phyloP scores from a whole-genome alignment of 2,888 invertebrate species.

The Megastigmus dorsalis region DNA sequence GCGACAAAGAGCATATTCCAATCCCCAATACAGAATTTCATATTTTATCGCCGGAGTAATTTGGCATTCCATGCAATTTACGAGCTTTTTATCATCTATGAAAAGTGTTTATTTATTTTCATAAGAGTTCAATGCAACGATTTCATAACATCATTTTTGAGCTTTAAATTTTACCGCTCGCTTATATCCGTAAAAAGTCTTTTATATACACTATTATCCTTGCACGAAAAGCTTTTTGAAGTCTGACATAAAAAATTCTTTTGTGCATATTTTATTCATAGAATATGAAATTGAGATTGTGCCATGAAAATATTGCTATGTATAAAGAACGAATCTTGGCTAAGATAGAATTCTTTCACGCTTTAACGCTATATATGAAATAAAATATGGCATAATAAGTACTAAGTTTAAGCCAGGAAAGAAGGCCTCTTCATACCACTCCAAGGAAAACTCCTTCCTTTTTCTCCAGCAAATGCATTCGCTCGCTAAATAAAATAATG shows the following conservation, averaged over 20 bases:
- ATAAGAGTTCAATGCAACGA: background rate
- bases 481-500: too few relatives aligned
- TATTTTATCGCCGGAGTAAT: background rate
- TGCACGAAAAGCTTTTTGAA: constrained; percentile 32
- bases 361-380: too few relatives aligned
- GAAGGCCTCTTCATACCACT: too few relatives aligned
- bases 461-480: too few relatives aligned
- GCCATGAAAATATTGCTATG: constrained; percentile 1
- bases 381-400: too few relatives aligned
- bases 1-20: background rate
- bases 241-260: constrained; percentile 30
- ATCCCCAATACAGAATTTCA: background rate
- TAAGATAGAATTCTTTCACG: too few relatives aligned
- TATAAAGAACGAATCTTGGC: background rate
- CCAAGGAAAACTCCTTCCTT: too few relatives aligned
- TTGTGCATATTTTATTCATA: constrained; percentile 31
- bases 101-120: constrained; percentile 21
- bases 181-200: constrained; percentile 28
- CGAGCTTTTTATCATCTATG: constrained; percentile 1
- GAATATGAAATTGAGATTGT: constrained; percentile 15
- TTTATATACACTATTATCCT: constrained; percentile 29
- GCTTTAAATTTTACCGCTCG: constrained; percentile 22
- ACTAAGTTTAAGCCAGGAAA: too few relatives aligned
- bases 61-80: background rate
- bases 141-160: constrained; percentile 19